Percentiles rank a stretch among this genome's conserved stretches.
Conservation (phyloP, 1,140 invertebrate genomes). For the Listronotus oregonensis region DNA sequence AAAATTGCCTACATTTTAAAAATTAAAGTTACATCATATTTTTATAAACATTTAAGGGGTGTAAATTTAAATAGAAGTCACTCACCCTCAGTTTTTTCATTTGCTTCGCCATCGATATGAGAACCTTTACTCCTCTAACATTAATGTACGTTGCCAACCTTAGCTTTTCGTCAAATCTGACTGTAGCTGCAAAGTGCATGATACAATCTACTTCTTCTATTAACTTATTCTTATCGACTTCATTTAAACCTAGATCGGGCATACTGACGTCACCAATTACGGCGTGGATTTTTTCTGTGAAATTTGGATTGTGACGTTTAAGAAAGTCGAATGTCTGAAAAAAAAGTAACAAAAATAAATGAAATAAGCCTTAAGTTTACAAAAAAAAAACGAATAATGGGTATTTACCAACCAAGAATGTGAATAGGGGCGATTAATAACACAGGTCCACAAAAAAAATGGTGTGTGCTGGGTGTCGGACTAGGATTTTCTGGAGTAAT, state of each 20-base stretch:
- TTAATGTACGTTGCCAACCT: constrained; percentile 70
- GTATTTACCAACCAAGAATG: too few relatives aligned
- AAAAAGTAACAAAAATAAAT: neutral
- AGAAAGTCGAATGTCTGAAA: constrained; percentile 43
- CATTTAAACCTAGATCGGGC: constrained; percentile 65
- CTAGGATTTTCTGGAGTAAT: too few relatives aligned
- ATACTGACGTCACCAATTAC: constrained; percentile 67
- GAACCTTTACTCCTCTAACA: constrained; percentile 67
- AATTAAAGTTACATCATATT: too few relatives aligned
- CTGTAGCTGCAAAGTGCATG: constrained; percentile 71
- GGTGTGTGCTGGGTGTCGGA: too few relatives aligned
- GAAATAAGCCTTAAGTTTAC: neutral
- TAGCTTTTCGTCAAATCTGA: constrained; percentile 73
- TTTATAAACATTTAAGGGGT: too few relatives aligned
- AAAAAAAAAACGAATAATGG: too few relatives aligned
- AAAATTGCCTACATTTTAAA: too few relatives aligned
- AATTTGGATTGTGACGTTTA: constrained; percentile 60
- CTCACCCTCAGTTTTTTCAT: constrained; percentile 59
- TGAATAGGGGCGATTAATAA: too few relatives aligned
- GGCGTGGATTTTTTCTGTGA: constrained; percentile 65
- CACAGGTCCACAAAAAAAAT: too few relatives aligned
- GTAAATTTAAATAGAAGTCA: neutral
- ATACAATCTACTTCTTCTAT: constrained; percentile 61
- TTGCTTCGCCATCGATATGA: constrained; percentile 67
- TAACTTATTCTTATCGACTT: constrained; percentile 62